Evolutionary conservation across 1,140 invertebrate species (phyloP).

Genomic region (Drosophila rufa): DNA sequence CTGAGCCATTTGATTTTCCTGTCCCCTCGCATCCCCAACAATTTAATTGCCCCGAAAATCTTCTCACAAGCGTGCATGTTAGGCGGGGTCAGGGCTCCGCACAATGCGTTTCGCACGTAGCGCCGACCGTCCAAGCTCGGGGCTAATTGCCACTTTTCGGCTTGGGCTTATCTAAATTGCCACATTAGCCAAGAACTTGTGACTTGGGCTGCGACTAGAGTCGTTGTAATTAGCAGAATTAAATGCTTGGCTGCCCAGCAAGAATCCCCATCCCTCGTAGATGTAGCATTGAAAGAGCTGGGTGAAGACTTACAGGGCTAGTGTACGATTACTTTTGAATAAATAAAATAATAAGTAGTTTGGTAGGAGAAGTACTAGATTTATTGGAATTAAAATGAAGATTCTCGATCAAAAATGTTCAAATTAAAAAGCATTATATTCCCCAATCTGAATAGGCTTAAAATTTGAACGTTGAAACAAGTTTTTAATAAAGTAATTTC

Average conservation of each 20-base stretch:
- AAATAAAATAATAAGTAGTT: conserved; percentile 46
- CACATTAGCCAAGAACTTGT: conserved; percentile 78
- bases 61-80: conserved; percentile 72
- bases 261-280: conserved; percentile 26
- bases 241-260: conserved; percentile 70
- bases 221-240: conserved; percentile 73
- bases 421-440: too few species aligned
- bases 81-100: conserved; percentile 75
- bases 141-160: conserved; percentile 69
- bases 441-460: too few species aligned
- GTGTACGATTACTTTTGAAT: conserved; percentile 15
- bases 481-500: not conserved
- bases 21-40: conserved; percentile 22
- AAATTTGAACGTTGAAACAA: not conserved
- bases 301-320: conserved; percentile 10
- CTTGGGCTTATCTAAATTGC: conserved; percentile 77
- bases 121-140: conserved; percentile 30
- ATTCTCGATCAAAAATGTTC: too few species aligned
- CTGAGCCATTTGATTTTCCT: conserved; percentile 20
- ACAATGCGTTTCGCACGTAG: conserved; percentile 74
- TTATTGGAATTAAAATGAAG: too few species aligned
- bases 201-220: conserved; percentile 38
- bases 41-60: conserved; percentile 22
- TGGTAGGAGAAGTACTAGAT: too few species aligned
- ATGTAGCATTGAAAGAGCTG: conserved; percentile 34